Conservation (phyloP, 2,888 invertebrate genomes). For the Linnaemya tessellans region DNA sequence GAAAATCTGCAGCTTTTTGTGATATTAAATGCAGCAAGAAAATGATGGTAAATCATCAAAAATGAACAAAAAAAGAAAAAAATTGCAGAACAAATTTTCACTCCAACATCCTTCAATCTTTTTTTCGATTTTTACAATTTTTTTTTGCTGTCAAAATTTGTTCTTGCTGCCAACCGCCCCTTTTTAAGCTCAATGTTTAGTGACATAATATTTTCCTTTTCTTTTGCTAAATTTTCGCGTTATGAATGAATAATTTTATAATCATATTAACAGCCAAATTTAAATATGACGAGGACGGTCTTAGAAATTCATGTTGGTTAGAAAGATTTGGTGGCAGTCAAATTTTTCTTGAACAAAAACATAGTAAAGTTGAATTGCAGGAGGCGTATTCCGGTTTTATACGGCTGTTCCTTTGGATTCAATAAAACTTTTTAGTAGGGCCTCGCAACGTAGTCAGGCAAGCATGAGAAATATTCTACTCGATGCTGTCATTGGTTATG, state of each 20-base stretch:
- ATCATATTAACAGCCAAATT: constrained; percentile 76
- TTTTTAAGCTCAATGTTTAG: constrained; percentile 7
- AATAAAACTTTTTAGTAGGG: not conserved
- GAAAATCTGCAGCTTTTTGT: constrained; percentile 16
- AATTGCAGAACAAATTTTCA: constrained; percentile 41
- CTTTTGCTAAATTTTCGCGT: constrained; percentile 66
- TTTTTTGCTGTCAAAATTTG: constrained; percentile 33
- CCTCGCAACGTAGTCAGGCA: not conserved
- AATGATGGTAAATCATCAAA: constrained; percentile 48
- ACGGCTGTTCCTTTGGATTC: not conserved
- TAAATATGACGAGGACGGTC: not conserved
- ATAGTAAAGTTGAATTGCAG: not conserved
- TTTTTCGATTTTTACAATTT: not conserved
- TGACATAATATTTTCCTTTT: constrained; percentile 43
- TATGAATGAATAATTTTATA: constrained; percentile 79
- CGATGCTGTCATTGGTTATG: not conserved
- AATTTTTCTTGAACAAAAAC: not conserved
- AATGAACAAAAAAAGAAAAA: constrained; percentile 44
- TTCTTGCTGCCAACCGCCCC: not conserved
- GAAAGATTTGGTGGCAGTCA: not conserved
- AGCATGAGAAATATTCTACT: not conserved
- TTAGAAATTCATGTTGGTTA: not conserved
- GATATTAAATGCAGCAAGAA: constrained; percentile 29
- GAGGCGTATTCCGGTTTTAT: too few species aligned
- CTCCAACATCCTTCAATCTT: constrained; percentile 20